These are phyloP conservation scores for Steatocranus sp. DNA, from an alignment of 2,797 vertebrate genomes.

Conservation along the genomic window DNA sequence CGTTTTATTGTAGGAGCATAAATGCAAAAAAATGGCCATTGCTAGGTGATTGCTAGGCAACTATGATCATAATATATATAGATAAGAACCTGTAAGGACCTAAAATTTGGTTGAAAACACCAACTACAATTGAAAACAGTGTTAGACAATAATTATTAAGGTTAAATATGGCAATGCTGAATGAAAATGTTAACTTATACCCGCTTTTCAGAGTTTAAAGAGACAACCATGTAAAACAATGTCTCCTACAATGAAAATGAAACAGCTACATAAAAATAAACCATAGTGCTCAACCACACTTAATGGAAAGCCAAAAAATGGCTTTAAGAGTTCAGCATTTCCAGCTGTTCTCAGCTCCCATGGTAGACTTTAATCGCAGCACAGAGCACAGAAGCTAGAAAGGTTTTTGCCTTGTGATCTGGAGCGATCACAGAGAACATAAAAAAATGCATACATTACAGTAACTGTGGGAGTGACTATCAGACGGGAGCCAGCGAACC, in stretches of 20 bases:
- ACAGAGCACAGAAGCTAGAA: neutral
- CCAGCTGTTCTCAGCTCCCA: neutral
- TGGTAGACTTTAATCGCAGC: neutral
- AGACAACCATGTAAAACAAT: neutral
- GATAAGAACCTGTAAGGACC: neutral
- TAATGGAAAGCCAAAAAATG: neutral
- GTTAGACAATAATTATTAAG: neutral
- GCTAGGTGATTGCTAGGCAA: neutral
- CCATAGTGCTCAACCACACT: neutral
- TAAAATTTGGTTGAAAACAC: neutral
- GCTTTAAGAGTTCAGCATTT: neutral
- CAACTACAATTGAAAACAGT: neutral
- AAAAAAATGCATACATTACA: neutral
- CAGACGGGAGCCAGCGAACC: neutral
- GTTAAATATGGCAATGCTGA: neutral
- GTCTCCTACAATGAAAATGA: neutral
- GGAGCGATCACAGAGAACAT: fast-evolving
- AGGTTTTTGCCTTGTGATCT: neutral
- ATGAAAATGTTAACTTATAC: fast-evolving
- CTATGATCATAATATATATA: neutral
- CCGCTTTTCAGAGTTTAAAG: neutral
- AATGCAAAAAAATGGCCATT: neutral
- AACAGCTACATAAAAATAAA: neutral
- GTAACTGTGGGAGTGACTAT: neutral
- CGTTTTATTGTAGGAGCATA: fast-evolving